Conservation (phyloP, 1,140 invertebrate genomes). For the Brachionus rubens region DNA sequence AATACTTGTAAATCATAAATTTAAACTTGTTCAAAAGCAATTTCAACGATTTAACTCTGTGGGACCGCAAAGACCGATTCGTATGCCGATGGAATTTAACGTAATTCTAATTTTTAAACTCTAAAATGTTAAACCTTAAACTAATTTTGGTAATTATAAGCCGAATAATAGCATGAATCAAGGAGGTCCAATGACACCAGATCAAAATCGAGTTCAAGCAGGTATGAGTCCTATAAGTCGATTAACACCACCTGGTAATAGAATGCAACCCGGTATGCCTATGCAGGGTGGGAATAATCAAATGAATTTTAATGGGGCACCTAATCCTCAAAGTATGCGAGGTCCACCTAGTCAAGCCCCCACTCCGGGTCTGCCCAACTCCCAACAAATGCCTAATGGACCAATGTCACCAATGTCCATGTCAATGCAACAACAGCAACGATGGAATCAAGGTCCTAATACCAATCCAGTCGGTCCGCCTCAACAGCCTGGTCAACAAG, state of each 20-base stretch:
- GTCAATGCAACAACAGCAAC: conserved; percentile 23
- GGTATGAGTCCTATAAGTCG: conserved; percentile 42
- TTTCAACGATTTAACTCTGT: conserved; percentile 20
- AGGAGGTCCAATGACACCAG: conserved; percentile 2
- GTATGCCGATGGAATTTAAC: conserved; percentile 43
- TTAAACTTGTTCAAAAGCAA: too few species aligned
- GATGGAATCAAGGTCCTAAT: not conserved
- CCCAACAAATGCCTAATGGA: not conserved
- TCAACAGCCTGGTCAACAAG: not conserved
- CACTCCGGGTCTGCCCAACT: conserved; percentile 18
- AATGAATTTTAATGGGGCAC: conserved; percentile 37
- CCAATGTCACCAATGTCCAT: conserved; percentile 45
- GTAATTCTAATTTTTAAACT: not conserved
- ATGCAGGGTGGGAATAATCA: not conserved
- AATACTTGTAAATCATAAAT: not conserved
- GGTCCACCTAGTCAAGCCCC: conserved; percentile 23
- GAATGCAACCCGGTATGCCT: conserved; percentile 38
- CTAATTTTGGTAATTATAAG: too few species aligned
- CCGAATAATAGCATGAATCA: not conserved
- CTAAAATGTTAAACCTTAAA: too few species aligned
- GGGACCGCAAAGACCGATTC: not conserved
- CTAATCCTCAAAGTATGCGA: not conserved
- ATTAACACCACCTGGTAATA: conserved; percentile 29
- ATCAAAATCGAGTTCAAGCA: conserved; percentile 16
- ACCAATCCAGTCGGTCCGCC: not conserved